Base-by-base conservation (phyloP, 2,888 invertebrate genomes). In the Plemyria rubiginata region DNA sequence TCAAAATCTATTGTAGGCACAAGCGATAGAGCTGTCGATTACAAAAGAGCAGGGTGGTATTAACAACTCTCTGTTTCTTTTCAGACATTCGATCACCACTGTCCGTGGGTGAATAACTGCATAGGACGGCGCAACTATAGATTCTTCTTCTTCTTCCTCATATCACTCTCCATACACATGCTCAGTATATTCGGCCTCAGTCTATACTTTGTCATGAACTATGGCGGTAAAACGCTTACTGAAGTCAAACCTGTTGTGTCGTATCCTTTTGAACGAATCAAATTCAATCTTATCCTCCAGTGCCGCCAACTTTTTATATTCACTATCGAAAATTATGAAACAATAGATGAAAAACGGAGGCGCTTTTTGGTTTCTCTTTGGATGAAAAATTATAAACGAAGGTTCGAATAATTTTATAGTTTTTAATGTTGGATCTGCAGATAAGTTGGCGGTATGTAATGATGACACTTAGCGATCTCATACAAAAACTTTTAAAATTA, bases 11-110 rank as follows among this genome's bases (percentile, higher is more conserved):
- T 2, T 22, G 3, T 2, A 22, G 22, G 22, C 22, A 22, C 22
- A 3, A 3, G 22, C 1, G 3, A 22, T 22, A 22, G 22, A 3
- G 1, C 22, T 22, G 11, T n/a, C 12, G 12, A 12, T 40, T 40
- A 9, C 4, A 40, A 40, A 38, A 40, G 12, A 40, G 22, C 22
- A 32, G 32, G 32, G 32, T 6, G 32, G 32, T 32, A 32, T 32
- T 32, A 32, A 32, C 32, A 32, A 32, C 32, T 32, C 32, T 40
- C n/a, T 40, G 12, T n/a, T 40, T 40, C 11, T 75, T 95, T 95
- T 55, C 94, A 99, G 98, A 99, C 99, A 60, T 99, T 99, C 90
- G 99, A 99, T 94, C 99, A 99, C 94, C 99, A 99, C 93, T 99
- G 99, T 90, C 98, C 98, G 69, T 98, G 98, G 98, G 98, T 98